Evolutionary conservation across 2,113 vertebrate genomes (phyloP).

Genomic region (Callipepla squamata): DNA sequence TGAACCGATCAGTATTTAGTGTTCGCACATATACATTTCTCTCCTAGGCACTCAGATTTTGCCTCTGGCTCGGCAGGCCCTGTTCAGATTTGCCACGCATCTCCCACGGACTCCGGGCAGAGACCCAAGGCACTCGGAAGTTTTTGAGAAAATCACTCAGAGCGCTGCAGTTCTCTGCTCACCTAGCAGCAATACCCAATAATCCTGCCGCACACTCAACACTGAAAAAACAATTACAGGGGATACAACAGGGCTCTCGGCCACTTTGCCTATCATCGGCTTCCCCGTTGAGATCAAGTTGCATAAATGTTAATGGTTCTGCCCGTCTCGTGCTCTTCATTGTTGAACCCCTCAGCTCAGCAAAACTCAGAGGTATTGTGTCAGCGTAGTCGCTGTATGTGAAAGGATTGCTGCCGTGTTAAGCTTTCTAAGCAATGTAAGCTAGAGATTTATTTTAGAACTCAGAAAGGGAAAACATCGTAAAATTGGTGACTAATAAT

Average conservation of each 20-base stretch:
- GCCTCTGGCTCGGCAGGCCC: not conserved
- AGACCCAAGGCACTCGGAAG: not conserved
- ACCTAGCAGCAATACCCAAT: not conserved
- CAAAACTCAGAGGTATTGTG: not conserved
- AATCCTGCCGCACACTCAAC: not conserved
- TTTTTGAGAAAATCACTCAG: not conserved
- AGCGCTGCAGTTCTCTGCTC: not conserved
- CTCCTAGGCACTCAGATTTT: not conserved
- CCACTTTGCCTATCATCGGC: conserved; percentile 30
- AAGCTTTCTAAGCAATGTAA: not conserved
- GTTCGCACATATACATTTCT: not conserved
- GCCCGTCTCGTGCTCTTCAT: fast-evolving
- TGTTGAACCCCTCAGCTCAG: not conserved
- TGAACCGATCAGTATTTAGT: not conserved
- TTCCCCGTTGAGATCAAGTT: conserved; percentile 15
- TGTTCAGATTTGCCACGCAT: not conserved
- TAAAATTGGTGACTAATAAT: not conserved
- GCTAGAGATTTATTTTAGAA: not conserved
- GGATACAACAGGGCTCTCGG: not conserved
- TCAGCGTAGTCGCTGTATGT: fast-evolving
- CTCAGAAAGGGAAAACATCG: not conserved
- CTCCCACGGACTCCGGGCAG: not conserved
- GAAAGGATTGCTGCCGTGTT: not conserved
- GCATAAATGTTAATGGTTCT: not conserved
- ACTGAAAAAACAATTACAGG: not conserved